Conservation (phyloP, 2,888 invertebrate species). For the Barypeithes pellucidus region DNA sequence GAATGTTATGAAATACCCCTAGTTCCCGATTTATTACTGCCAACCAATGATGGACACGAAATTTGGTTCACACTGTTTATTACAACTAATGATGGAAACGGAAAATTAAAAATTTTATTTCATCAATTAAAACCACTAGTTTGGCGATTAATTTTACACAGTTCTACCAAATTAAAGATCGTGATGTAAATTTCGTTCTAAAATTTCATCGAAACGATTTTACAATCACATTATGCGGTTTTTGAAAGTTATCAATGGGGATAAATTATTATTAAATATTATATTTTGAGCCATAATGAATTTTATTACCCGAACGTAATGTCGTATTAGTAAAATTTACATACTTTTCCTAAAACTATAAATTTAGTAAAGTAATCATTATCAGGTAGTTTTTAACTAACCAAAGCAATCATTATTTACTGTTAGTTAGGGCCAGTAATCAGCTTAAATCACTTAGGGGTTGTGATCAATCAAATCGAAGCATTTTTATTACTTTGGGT, state of each 20-base stretch:
- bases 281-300: background rate
- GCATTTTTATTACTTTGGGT: too few relatives aligned
- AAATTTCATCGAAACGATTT: slow-evolving; percentile 1
- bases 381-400: too few relatives aligned
- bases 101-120: slow-evolving; percentile 1
- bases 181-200: background rate
- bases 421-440: too few relatives aligned
- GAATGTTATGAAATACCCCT: too few relatives aligned
- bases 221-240: background rate
- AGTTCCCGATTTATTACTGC: too few relatives aligned
- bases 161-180: background rate
- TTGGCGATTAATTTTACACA: background rate
- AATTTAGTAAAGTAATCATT: too few relatives aligned
- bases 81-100: background rate
- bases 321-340: background rate
- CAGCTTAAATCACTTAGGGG: too few relatives aligned
- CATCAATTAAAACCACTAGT: background rate
- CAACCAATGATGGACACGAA: too few relatives aligned
- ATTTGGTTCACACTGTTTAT: too few relatives aligned
- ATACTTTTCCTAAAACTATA: too few relatives aligned
- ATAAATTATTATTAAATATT: background rate
- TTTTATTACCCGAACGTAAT: background rate
- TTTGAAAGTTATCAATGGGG: background rate
- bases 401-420: too few relatives aligned
- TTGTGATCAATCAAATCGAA: too few relatives aligned